phyloP scores from a whole-genome alignment of 2,797 vertebrate species.

The Orestias chungarensis region DNA sequence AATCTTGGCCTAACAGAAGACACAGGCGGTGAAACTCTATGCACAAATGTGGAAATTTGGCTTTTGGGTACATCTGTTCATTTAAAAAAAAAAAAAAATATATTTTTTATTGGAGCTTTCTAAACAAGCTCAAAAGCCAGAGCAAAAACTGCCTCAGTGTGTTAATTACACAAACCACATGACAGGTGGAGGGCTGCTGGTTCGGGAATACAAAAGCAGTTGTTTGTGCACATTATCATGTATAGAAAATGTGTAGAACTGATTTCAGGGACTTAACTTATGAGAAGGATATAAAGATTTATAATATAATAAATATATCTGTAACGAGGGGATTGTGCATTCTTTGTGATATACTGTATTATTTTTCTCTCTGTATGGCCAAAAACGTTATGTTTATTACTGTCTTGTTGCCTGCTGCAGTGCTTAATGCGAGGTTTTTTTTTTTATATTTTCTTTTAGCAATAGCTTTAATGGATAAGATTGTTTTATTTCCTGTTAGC shows the following conservation, averaged over 20 bases:
- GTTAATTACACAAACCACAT: background rate
- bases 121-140: slow-evolving; percentile 1
- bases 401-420: background rate
- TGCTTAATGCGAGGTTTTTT: background rate
- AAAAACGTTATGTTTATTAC: background rate
- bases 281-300: background rate
- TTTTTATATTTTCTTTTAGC: background rate
- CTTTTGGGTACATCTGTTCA: background rate
- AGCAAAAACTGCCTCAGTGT: background rate
- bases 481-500: background rate
- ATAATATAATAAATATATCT: no score
- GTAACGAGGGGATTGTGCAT: background rate
- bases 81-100: no score
- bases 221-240: no score
- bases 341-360: background rate
- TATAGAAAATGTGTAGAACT: no score
- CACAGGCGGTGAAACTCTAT: slow-evolving; percentile 9
- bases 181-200: background rate
- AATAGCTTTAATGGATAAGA: background rate
- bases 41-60: slow-evolving; percentile 8
- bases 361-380: background rate
- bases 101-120: background rate
- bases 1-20: background rate
- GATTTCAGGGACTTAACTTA: background rate
- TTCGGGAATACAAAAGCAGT: background rate